Conservation (phyloP, 2,888 invertebrate genomes). For the Limnephilus marmoratus region DNA sequence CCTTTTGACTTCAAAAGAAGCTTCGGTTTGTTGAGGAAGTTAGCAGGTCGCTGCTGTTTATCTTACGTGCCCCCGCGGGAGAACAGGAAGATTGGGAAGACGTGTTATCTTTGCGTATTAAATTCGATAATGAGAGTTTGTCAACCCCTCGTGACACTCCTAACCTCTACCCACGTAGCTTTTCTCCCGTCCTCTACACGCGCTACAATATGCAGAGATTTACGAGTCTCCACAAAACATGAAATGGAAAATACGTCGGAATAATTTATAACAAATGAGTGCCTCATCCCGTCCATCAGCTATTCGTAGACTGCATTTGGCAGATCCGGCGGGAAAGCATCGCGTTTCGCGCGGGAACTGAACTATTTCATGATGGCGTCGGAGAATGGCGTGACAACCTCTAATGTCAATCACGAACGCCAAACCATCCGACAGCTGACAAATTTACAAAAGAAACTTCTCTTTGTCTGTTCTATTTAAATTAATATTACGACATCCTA, state of each 20-base stretch:
- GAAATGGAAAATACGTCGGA: slow-evolving; percentile 19
- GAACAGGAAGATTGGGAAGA: background rate
- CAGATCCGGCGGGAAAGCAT: slow-evolving; percentile 33
- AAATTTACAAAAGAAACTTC: slow-evolving; percentile 16
- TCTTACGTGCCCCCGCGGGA: background rate
- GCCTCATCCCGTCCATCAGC: slow-evolving; percentile 38
- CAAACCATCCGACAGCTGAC: background rate
- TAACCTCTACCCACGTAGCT: no score
- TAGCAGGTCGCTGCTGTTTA: background rate
- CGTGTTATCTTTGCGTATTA: background rate
- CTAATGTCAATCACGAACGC: slow-evolving; percentile 24
- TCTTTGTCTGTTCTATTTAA: slow-evolving; percentile 11
- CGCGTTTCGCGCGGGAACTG: slow-evolving; percentile 34
- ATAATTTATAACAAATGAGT: slow-evolving; percentile 20
- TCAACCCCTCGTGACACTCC: background rate
- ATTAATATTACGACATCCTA: background rate
- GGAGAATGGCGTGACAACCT: slow-evolving; percentile 37
- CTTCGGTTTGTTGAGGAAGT: background rate
- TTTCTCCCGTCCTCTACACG: background rate
- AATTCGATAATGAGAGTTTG: slow-evolving; percentile 35
- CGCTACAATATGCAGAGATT: slow-evolving; percentile 28
- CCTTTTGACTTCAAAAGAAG: slow-evolving; percentile 34
- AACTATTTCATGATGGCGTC: slow-evolving; percentile 46
- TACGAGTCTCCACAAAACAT: background rate
- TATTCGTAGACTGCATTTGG: slow-evolving; percentile 51